Evolutionary conservation across 2,113 vertebrate species (phyloP).

Genomic region (Miniopterus natalensis): DNA sequence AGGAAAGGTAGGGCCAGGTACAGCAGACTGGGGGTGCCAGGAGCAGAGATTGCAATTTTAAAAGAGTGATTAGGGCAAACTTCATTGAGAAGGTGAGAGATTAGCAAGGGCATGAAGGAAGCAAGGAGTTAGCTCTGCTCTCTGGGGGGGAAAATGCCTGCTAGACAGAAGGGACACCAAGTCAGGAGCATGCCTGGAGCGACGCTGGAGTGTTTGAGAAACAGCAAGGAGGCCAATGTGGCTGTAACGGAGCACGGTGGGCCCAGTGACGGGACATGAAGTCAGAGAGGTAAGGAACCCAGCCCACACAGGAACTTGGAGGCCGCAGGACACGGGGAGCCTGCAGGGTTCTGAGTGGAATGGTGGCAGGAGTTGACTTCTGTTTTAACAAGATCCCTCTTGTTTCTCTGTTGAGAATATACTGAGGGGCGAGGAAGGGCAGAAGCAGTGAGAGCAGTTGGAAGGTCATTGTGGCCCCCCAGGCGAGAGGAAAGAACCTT

Average conservation of each 20-base stretch:
- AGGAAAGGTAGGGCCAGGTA: background rate
- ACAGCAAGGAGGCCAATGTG: background rate
- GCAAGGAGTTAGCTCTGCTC: background rate
- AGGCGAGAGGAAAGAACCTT: background rate
- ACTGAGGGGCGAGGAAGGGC: too few relatives aligned
- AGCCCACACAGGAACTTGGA: background rate
- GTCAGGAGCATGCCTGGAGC: too few relatives aligned
- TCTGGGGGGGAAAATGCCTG: background rate
- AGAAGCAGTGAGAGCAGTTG: background rate
- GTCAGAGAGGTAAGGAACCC: background rate
- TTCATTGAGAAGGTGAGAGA: background rate
- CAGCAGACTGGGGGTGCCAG: too few relatives aligned
- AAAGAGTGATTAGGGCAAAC: background rate
- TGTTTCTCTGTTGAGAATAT: background rate
- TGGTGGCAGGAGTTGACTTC: background rate
- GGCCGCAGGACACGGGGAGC: background rate
- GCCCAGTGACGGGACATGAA: background rate
- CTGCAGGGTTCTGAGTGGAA: background rate
- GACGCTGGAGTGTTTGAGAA: background rate
- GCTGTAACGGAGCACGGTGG: too few relatives aligned
- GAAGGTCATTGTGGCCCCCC: background rate
- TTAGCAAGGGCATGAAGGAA: background rate
- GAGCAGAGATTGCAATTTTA: background rate
- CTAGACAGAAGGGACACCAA: background rate
- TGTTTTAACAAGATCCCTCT: background rate